phyloP scores from a whole-genome alignment of 2,888 invertebrate species.

The Diarsia rubi region DNA sequence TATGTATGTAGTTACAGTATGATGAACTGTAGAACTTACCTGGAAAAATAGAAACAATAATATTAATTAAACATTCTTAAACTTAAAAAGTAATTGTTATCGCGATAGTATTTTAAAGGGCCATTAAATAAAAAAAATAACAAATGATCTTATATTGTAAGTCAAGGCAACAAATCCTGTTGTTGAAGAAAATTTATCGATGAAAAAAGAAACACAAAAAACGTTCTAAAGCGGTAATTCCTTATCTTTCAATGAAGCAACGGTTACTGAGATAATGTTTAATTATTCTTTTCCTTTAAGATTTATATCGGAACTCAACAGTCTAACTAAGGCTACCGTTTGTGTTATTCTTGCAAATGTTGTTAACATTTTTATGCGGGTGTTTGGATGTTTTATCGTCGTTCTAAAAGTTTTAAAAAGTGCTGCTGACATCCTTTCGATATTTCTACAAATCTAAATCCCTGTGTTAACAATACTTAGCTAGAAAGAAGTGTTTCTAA shows the following conservation, averaged over 20 bases:
- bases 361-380: constrained; percentile 24
- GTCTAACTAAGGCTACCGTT: constrained; percentile 15
- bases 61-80: constrained; percentile 26
- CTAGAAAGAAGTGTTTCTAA: constrained; percentile 57
- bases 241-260: constrained; percentile 45
- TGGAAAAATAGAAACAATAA: constrained; percentile 41
- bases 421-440: not conserved
- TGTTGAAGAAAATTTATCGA: not conserved
- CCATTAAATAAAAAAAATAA: not conserved
- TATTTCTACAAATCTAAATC: constrained; percentile 63
- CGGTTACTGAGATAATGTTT: constrained; percentile 40
- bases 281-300: constrained; percentile 54
- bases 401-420: constrained; percentile 12
- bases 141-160: not conserved
- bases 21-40: constrained; percentile 53
- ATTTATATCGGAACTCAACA: constrained; percentile 45
- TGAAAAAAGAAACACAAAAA: constrained; percentile 23
- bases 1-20: not conserved
- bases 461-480: constrained; percentile 54
- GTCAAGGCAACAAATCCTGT: not conserved
- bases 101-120: not conserved
- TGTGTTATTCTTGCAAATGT: constrained; percentile 30
- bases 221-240: constrained; percentile 22
- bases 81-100: not conserved
- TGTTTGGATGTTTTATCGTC: constrained; percentile 14